Conservation (phyloP, 2,888 invertebrate genomes). For the Rhyacophila evoluta region DNA sequence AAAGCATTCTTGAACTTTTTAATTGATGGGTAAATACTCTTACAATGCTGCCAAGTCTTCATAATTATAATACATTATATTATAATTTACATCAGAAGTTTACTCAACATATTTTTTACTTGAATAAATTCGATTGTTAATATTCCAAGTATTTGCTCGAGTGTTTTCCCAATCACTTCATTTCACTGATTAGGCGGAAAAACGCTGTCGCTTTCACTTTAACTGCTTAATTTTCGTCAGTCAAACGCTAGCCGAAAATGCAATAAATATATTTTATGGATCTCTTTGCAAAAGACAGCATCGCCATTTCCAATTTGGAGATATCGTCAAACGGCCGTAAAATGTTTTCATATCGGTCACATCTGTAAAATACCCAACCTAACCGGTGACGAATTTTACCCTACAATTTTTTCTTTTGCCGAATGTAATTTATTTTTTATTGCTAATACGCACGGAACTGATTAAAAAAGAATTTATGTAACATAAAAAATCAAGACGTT, state of each 20-base stretch:
- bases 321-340: slow-evolving; percentile 39
- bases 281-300: slow-evolving; percentile 11
- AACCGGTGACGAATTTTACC: background rate
- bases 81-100: no score
- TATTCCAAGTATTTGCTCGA: no score
- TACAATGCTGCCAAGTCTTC: no score
- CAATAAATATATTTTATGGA: slow-evolving; percentile 31
- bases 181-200: background rate
- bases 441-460: background rate
- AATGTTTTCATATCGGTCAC: slow-evolving; percentile 33
- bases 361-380: background rate
- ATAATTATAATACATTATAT: no score
- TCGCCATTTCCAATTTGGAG: slow-evolving; percentile 16
- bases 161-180: background rate
- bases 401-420: background rate
- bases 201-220: background rate
- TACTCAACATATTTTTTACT: no score
- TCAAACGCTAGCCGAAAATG: background rate
- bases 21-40: no score
- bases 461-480: background rate
- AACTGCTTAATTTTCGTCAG: slow-evolving; percentile 5
- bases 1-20: no score
- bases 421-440: background rate
- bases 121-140: no score
- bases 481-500: no score